A percentile compares a stretch with the other conserved stretches of the same genome.
Conservation (phyloP, 2,797 vertebrate genomes). For the Leucoraja ocellata region DNA sequence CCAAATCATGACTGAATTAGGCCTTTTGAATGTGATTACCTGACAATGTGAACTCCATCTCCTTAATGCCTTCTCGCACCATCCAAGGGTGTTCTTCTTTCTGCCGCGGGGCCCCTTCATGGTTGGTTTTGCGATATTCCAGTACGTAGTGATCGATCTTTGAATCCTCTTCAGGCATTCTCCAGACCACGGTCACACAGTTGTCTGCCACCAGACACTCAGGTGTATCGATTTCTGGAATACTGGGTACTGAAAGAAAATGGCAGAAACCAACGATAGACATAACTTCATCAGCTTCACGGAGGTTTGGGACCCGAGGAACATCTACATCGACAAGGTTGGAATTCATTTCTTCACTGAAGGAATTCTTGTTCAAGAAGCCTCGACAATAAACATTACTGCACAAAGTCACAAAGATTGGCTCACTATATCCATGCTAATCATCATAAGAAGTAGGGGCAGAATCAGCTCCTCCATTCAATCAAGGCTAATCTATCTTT, state of each 20-base stretch:
- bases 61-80: constrained; percentile 83
- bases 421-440: too few relatives aligned
- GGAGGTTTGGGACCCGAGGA: neutral
- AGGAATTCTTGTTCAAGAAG: neutral
- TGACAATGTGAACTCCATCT: constrained; percentile 70
- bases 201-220: constrained; percentile 88
- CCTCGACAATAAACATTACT: neutral
- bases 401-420: neutral
- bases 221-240: constrained; percentile 73
- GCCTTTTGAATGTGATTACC: constrained; percentile 52
- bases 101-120: constrained; percentile 78
- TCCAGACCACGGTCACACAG: constrained; percentile 74
- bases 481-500: too few relatives aligned
- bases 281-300: neutral
- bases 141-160: constrained; percentile 91
- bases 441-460: too few relatives aligned
- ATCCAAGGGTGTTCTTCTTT: constrained; percentile 94
- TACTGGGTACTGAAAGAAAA: constrained; percentile 68
- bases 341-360: neutral
- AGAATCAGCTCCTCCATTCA: too few relatives aligned
- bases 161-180: constrained; percentile 69
- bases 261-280: neutral
- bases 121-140: constrained; percentile 82
- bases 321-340: neutral
- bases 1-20: neutral